A percentile compares a stretch with the other conserved stretches of the same genome.
Conservation (phyloP, 2,113 vertebrate species). For the Promerops cafer region DNA sequence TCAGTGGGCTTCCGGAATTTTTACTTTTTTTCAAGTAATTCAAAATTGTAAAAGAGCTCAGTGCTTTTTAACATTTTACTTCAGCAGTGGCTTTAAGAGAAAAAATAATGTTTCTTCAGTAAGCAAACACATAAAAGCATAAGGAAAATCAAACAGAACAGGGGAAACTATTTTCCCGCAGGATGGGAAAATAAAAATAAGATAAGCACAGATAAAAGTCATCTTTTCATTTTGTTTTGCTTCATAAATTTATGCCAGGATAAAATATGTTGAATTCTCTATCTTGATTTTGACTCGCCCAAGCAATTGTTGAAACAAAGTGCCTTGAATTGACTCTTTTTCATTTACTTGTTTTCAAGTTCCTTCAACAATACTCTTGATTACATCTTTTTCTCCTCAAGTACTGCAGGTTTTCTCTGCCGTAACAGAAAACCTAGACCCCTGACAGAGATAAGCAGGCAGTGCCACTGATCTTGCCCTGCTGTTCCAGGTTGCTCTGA, state of each 20-base stretch:
- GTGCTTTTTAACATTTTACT: neutral
- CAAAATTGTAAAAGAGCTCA: neutral
- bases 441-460: neutral
- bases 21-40: neutral
- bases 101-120: neutral
- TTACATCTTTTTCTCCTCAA: neutral
- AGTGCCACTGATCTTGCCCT: neutral
- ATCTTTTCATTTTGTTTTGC: slow-evolving; percentile 4
- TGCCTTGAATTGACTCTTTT: slow-evolving; percentile 34
- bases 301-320: slow-evolving; percentile 36
- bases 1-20: neutral
- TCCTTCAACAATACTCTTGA: slow-evolving; percentile 34
- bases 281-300: slow-evolving; percentile 35
- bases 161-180: neutral
- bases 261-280: slow-evolving; percentile 28
- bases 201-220: neutral
- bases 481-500: slow-evolving; percentile 89
- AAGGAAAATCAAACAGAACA: neutral
- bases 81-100: neutral
- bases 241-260: slow-evolving; percentile 16
- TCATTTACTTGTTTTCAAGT: neutral
- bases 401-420: neutral
- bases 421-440: neutral
- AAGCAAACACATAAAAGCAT: neutral
- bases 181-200: neutral